phyloP scores from a whole-genome alignment of 2,797 vertebrate genomes.

The Meriones psammophilus region DNA sequence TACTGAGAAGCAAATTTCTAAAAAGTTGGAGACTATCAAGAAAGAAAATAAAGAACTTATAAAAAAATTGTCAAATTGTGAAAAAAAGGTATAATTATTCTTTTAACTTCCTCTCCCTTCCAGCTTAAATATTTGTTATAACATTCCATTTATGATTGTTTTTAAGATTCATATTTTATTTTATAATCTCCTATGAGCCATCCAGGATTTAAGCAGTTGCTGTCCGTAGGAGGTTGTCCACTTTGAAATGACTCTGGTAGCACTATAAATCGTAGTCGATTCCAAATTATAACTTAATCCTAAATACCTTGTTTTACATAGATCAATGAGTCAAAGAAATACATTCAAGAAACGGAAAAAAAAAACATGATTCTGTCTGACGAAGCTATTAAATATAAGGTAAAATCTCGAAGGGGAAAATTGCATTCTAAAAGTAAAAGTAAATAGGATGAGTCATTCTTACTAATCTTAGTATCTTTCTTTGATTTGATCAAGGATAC shows the following conservation, averaged over 20 bases:
- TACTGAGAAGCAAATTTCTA: slow-evolving; percentile 93
- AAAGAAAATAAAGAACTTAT: slow-evolving; percentile 93
- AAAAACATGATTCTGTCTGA: slow-evolving; percentile 89
- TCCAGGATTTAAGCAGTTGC: neutral
- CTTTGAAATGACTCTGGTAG: slow-evolving; percentile 11
- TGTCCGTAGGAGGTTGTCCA: neutral
- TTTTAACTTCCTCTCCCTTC: neutral
- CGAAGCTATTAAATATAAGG: slow-evolving; percentile 92
- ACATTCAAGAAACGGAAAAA: slow-evolving; percentile 91
- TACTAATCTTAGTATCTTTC: slow-evolving; percentile 8
- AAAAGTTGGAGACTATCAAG: slow-evolving; percentile 92
- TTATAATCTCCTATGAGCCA: neutral
- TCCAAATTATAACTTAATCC: slow-evolving; percentile 34
- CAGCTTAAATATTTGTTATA: slow-evolving; percentile 10
- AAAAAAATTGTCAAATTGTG: slow-evolving; percentile 92
- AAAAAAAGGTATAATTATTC: slow-evolving; percentile 91
- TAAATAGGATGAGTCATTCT: neutral
- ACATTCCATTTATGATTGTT: neutral
- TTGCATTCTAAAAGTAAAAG: slow-evolving; percentile 50
- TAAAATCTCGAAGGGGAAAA: slow-evolving; percentile 78
- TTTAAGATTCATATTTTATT: slow-evolving; percentile 46
- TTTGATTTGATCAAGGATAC: slow-evolving; percentile 83
- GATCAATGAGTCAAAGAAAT: slow-evolving; percentile 93
- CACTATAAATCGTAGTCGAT: slow-evolving; percentile 18
- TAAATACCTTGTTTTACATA: slow-evolving; percentile 82